Percentiles rank a stretch among this genome's conserved stretches.
Conservation (phyloP, 2,888 invertebrate genomes). For the Erpobdella octoculata region DNA sequence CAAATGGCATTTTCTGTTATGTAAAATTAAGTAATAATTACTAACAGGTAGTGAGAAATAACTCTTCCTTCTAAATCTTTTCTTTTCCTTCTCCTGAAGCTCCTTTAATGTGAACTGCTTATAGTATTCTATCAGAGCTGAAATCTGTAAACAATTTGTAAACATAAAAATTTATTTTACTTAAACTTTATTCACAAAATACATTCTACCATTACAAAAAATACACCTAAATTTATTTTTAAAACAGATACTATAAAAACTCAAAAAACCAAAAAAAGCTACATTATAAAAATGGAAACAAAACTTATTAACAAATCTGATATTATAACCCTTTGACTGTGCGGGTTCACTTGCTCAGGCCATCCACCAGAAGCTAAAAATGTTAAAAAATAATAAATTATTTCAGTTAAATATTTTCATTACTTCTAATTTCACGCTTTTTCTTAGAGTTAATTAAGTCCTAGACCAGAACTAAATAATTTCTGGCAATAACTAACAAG, state of each 20-base stretch:
- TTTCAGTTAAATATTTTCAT: background rate
- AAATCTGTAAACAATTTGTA: slow-evolving; percentile 56
- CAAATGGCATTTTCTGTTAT: too few relatives aligned
- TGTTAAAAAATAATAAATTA: too few relatives aligned
- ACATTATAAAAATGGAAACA: background rate
- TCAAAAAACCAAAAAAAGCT: background rate
- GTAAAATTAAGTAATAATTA: too few relatives aligned
- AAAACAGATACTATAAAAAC: too few relatives aligned
- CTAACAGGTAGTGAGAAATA: slow-evolving; percentile 67
- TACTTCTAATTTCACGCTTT: background rate
- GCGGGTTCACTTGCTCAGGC: slow-evolving; percentile 77
- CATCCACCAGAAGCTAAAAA: slow-evolving; percentile 68
- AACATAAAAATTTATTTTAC: background rate
- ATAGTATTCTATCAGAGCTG: slow-evolving; percentile 73
- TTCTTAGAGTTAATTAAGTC: background rate
- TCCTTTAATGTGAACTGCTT: slow-evolving; percentile 76
- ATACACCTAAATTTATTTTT: too few relatives aligned
- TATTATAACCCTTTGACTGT: slow-evolving; percentile 58
- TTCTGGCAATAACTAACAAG: background rate
- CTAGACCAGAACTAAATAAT: too few relatives aligned
- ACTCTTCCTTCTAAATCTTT: slow-evolving; percentile 67
- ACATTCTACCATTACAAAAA: background rate
- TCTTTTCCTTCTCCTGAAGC: slow-evolving; percentile 72
- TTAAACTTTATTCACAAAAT: background rate
- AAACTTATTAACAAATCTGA: background rate